Evolutionary conservation across 2,888 invertebrate genomes (phyloP).

Genomic region (Automeris io): DNA sequence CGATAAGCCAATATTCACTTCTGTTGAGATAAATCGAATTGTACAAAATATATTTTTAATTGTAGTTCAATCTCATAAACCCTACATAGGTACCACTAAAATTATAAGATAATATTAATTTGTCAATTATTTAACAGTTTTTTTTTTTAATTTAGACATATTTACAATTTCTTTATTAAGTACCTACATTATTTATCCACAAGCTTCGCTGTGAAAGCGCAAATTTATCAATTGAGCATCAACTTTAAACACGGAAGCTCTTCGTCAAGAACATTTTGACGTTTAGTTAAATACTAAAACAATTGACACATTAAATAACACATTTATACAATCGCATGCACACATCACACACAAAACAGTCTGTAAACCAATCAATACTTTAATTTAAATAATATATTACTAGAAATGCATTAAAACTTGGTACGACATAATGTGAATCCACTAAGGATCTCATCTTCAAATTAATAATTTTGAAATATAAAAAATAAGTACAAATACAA

Average conservation of each 20-base stretch:
- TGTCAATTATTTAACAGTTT: constrained; percentile 60
- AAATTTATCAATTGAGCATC: constrained; percentile 70
- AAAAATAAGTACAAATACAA: constrained; percentile 69
- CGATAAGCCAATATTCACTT: constrained; percentile 70
- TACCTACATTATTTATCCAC: constrained; percentile 52
- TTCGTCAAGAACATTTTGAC: constrained; percentile 37
- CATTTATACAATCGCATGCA: constrained; percentile 60
- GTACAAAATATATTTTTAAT: constrained; percentile 49
- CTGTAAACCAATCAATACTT: constrained; percentile 60
- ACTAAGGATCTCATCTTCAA: constrained; percentile 40
- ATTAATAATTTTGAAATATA: constrained; percentile 53
- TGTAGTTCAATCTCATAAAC: constrained; percentile 69
- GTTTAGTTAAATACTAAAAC: constrained; percentile 40
- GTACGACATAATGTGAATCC: constrained; percentile 61
- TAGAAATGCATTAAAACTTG: constrained; percentile 74
- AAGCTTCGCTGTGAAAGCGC: constrained; percentile 69
- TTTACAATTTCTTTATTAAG: constrained; percentile 56
- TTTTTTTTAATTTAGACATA: constrained; percentile 66
- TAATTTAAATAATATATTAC: constrained; percentile 70
- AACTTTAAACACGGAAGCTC: constrained; percentile 53
- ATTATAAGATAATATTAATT: constrained; percentile 55
- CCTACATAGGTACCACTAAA: constrained; percentile 70
- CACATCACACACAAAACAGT: constrained; percentile 67
- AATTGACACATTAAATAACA: constrained; percentile 70
- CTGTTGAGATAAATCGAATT: constrained; percentile 56